Evolutionary conservation across 2,888 invertebrate genomes (phyloP).

Genomic region (Sarcophaga variegata): DNA sequence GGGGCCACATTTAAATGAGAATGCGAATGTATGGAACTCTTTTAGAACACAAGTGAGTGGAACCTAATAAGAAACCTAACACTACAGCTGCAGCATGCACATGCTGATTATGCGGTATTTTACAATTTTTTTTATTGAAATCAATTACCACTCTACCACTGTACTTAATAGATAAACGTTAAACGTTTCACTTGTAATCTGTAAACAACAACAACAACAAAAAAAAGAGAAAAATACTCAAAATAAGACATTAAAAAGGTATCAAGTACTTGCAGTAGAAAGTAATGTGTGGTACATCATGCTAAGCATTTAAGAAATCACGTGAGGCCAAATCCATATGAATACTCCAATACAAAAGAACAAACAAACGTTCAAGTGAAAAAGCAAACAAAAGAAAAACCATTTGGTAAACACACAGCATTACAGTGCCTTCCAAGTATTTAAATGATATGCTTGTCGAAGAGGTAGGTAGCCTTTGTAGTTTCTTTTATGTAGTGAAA

Average conservation of each 20-base stretch:
- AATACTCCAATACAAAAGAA: background rate
- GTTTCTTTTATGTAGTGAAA: constrained; percentile 9
- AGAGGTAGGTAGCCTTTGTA: background rate
- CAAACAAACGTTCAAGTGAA: constrained; percentile 2
- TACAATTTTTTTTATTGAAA: no score
- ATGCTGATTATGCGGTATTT: no score
- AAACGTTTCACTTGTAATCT: constrained; percentile 37
- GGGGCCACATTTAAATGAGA: no score
- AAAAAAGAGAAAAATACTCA: constrained; percentile 8
- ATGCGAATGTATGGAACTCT: no score
- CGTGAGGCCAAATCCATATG: background rate
- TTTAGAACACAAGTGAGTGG: no score
- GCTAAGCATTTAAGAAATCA: background rate
- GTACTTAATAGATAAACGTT: background rate
- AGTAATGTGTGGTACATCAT: constrained; percentile 29
- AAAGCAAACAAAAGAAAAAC: constrained; percentile 17
- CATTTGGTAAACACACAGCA: constrained; percentile 24
- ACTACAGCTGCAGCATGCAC: no score
- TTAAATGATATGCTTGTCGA: background rate
- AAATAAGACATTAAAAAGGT: background rate
- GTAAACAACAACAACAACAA: constrained; percentile 32
- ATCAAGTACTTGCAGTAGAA: constrained; percentile 38
- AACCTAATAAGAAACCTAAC: no score
- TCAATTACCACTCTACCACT: background rate
- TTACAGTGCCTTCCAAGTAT: background rate